Evolutionary conservation across 2,888 invertebrate species (phyloP).

Genomic region (Lithophane leautieri): DNA sequence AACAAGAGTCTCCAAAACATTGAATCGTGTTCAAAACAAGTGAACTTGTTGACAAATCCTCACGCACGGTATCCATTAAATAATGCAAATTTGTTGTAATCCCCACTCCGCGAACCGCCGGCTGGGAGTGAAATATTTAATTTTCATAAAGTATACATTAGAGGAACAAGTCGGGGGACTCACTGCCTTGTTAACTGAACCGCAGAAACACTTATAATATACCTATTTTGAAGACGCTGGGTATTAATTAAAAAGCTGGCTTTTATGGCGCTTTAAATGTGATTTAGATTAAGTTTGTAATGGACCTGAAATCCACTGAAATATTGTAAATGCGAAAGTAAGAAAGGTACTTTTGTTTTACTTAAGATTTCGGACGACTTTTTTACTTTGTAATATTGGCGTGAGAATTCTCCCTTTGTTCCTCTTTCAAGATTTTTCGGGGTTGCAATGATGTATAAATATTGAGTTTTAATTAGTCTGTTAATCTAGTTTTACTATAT

Average conservation of each 20-base stretch:
- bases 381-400: not conserved
- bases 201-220: slow-evolving; percentile 64
- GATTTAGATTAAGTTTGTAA: slow-evolving; percentile 49
- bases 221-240: slow-evolving; percentile 59
- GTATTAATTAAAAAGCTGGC: slow-evolving; percentile 56
- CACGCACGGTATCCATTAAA: slow-evolving; percentile 89
- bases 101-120: slow-evolving; percentile 81
- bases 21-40: slow-evolving; percentile 74
- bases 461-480: not conserved
- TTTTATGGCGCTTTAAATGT: slow-evolving; percentile 45
- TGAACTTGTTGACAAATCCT: slow-evolving; percentile 86
- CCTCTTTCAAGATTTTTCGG: not conserved
- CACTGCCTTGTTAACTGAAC: slow-evolving; percentile 68
- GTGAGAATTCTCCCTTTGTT: not conserved
- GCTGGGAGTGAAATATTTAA: slow-evolving; percentile 88
- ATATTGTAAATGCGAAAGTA: slow-evolving; percentile 6
- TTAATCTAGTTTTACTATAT: not conserved
- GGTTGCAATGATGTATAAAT: not conserved
- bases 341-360: not conserved
- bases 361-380: not conserved
- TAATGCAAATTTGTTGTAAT: slow-evolving; percentile 90
- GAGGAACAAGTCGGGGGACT: slow-evolving; percentile 78
- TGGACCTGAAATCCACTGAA: slow-evolving; percentile 29
- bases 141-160: slow-evolving; percentile 90
- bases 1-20: slow-evolving; percentile 75